phyloP scores from a whole-genome alignment of 2,888 invertebrate species.

The Lycocerus yunnanus region DNA sequence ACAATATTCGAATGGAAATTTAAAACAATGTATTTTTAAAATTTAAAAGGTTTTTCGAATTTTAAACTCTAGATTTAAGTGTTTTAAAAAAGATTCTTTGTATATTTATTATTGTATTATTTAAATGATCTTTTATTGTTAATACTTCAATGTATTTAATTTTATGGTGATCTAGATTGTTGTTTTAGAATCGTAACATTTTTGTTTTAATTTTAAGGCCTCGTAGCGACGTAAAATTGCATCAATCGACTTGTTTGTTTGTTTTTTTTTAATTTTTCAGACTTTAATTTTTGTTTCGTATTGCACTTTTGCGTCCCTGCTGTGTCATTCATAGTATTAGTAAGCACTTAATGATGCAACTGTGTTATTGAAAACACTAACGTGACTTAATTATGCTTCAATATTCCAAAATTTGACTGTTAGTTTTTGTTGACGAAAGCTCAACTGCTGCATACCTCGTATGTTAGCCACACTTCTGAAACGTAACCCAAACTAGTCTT shows the following conservation, averaged over 20 bases:
- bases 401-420: constrained; percentile 33
- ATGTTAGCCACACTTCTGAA: constrained; percentile 18
- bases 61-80: constrained; percentile 28
- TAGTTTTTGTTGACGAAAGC: constrained; percentile 27
- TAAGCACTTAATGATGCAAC: constrained; percentile 30
- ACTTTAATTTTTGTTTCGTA: constrained; percentile 18
- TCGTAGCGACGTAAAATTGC: constrained; percentile 26
- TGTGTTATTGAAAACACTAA: constrained; percentile 34
- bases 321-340: constrained; percentile 26
- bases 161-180: constrained; percentile 36
- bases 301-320: constrained; percentile 33
- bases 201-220: constrained; percentile 27
- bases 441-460: constrained; percentile 31
- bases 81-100: constrained; percentile 25
- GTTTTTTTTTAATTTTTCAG: constrained; percentile 15
- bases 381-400: constrained; percentile 32
- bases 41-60: constrained; percentile 23
- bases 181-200: constrained; percentile 34
- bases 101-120: constrained; percentile 37
- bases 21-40: constrained; percentile 22
- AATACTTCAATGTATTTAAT: constrained; percentile 36
- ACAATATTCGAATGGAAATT: constrained; percentile 15
- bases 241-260: constrained; percentile 7
- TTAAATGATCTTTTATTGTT: constrained; percentile 37
- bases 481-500: constrained; percentile 54